Base-by-base conservation (phyloP, 1,140 invertebrate genomes). In the Eupeodes corollae region DNA sequence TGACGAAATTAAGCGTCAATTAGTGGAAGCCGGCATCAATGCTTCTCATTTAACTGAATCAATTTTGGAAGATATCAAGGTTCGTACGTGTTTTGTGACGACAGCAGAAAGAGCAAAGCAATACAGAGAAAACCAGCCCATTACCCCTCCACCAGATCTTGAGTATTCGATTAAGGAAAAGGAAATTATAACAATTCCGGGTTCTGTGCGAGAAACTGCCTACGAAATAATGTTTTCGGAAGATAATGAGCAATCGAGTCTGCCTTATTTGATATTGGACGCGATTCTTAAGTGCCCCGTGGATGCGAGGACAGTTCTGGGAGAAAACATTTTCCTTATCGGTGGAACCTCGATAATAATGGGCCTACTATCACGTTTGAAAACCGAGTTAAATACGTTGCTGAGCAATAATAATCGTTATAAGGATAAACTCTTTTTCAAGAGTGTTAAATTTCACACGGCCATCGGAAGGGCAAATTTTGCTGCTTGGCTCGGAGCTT, bases 201-300 rank as follows among this genome's bases (percentile, higher is more conserved):
- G 90, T 14, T 69, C 65, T 47, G 59, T 83, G 0, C 77, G 90
- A 42, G 90, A 94, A 71, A 77, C 78, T 40, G 80, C 80, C 12
- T 83, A 78, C 62, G 90, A 95, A 74, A 69, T 88, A 31, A 67
- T 94, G 49, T 94, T 92, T 75, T 82, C 90, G 64, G 73, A 80
- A 52, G 87, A 91, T 66, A 82, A 80, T 56, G 90, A 94, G 57
- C 79, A 85, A 59, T 75, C 82, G n/a, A 87, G 84, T 43, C 59
- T 95, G 45, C 75, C 87, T 9, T 86, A 85, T n/a, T 79, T 93
- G 64, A 79, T 95, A 54, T 63, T 94, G 10, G 84, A 91, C 69
- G 73, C 87, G 21, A 78, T 95, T 43, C 43, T 84, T 6, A 78
- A 83, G 78, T 85, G 84, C 68, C 82, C 84, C 1, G 71, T 90